Evolutionary conservation across 2,797 vertebrate species (phyloP), one percentile per base, ranked within the genome.

Genomic region (Hydrocynus forskahlii): DNA sequence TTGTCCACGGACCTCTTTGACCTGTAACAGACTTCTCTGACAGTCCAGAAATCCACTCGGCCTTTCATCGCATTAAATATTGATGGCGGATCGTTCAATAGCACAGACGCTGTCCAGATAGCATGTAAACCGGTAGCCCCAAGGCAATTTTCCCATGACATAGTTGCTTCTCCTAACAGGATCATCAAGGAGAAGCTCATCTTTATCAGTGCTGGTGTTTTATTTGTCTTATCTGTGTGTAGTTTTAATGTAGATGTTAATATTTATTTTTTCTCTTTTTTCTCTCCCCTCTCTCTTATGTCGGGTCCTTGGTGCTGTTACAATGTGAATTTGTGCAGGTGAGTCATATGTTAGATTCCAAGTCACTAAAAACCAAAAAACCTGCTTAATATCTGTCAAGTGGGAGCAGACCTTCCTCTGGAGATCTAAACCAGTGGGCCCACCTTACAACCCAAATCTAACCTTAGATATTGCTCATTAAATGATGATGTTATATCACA

Each of bases 51-150:
- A 80, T 78, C 63, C 71, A 13, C 35, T 10, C 69, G 68, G 77
- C 23, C 59, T 80, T 84, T 78, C 54, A 81, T 81, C 66, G 29
- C 80, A 81, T 84, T 59, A 84, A 86, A 81, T 68, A 86, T 84
- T 78, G 66, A 86, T 80, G 75, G 3, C 5, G 5, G 69, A 48
- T 48, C 35, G 7, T 45, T 86, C 80, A 64, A 68, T 82, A 76
- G 55, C 7, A 7, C 8, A 16, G 54, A 66, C 16, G 21, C 29
- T 73, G 19, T 74, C 50, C 1, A 50, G 73, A 45, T 86, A 12
- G 70, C 73, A 59, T 84, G 82, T 78, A 76, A 76, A 86, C 72
- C 4, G 69, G 72, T 45, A 83, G 70, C 77, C 76, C 75, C 60
- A 48, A n/a, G 35, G 54, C 62, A 23, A 0, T 79, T 66, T 81